Base-by-base conservation (phyloP, 2,888 invertebrate species). In the Ceraclea dissimilis region DNA sequence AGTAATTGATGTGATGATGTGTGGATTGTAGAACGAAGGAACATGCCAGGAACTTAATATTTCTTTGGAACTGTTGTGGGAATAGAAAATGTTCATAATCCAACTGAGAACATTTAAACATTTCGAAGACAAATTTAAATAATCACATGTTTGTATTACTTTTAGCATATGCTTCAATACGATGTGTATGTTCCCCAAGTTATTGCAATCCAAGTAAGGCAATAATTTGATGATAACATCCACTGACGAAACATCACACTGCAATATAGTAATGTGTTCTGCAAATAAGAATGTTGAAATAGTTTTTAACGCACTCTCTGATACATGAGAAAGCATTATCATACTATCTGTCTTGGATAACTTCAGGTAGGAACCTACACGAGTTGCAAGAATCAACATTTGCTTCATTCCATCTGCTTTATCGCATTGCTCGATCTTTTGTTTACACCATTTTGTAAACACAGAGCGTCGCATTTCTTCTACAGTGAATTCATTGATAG, bases 11-110 rank as follows among this genome's bases (percentile, higher is more conserved):
- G 49, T 60, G 16, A 62, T 58, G 13, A 54, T 43, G 21, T 59
- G 58, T 31, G 62, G 62, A 56, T 62, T 62, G 26, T 60, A 62
- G 33, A 62, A 52, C 11, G 56, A 49, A 5, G 52, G 33, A 5
- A 54, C 54, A 26, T 62, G 59, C 62, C 60, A 62, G 2, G 49
- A 43, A 26, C 60, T 54, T 20, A 62, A 52, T 2, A 58, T 44
- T 54, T 62, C 62, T 50, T 54, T 58, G 2, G 51, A 50, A 19
- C 47, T 54, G 34, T 60, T 60, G 26, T 62, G 62, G 2, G 62
- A 56, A 13, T 56, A 60, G 51, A 52, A 56, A 22, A 62, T 43
- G 2, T 54, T 50, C 47, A 49, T 50, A 18, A 62, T 34, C 62
- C 62, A 62, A 19, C 60, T 60, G 21, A 58, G 52, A 20, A 62